phyloP scores from a whole-genome alignment of 2,113 vertebrate species.

The Anser brachyrhynchus region DNA sequence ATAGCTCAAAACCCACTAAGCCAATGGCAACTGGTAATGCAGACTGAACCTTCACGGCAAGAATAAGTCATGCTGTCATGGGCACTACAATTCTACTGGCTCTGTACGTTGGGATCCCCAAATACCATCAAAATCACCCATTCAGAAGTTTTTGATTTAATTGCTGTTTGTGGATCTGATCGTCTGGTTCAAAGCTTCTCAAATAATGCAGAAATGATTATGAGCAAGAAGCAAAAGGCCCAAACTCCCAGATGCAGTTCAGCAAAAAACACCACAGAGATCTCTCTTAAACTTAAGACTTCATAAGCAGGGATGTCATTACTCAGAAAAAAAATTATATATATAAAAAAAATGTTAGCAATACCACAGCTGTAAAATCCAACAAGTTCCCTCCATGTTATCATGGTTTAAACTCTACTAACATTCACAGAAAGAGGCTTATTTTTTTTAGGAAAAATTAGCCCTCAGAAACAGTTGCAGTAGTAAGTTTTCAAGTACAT shows the following conservation, averaged over 20 bases:
- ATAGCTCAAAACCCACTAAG: fast-evolving
- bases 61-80: background rate
- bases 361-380: background rate
- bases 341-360: background rate
- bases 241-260: fast-evolving
- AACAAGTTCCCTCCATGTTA: background rate
- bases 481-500: background rate
- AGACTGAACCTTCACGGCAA: background rate
- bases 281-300: background rate
- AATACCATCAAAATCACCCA: background rate
- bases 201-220: background rate
- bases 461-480: background rate
- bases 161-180: background rate
- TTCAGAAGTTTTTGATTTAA: background rate
- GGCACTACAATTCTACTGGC: background rate
- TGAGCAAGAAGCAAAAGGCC: background rate
- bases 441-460: background rate
- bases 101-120: background rate
- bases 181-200: background rate
- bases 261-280: background rate
- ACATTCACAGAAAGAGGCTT: background rate
- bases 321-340: background rate
- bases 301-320: background rate
- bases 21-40: background rate
- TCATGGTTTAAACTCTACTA: background rate